phyloP scores from a whole-genome alignment of 2,797 vertebrate species.

The Rhinella marina region DNA sequence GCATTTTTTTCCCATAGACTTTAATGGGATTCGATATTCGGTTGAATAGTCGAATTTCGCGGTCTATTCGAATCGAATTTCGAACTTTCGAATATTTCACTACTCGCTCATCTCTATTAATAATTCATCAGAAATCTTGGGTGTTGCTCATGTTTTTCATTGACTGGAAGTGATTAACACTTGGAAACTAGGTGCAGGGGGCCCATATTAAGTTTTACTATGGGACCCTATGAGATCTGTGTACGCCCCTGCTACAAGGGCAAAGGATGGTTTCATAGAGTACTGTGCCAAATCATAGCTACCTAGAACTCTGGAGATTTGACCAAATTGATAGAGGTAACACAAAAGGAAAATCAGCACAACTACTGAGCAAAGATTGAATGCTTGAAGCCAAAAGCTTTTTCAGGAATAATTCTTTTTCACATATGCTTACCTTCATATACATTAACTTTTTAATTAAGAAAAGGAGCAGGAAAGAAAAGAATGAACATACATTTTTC shows the following conservation, averaged over 20 bases:
- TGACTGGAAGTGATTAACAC: no score
- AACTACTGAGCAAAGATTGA: neutral
- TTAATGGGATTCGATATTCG: no score
- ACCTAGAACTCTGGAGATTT: neutral
- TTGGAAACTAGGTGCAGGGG: no score
- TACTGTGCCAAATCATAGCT: neutral
- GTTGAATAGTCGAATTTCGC: no score
- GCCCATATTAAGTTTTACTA: no score
- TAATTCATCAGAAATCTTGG: no score
- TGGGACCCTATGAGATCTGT: no score
- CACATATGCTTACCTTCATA: neutral
- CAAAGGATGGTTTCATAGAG: neutral
- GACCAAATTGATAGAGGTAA: neutral
- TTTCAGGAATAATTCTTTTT: neutral
- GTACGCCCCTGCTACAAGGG: neutral
- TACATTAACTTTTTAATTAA: conserved; percentile 19
- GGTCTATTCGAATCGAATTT: no score
- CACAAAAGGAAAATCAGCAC: neutral
- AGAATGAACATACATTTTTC: conserved; percentile 26
- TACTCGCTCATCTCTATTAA: no score
- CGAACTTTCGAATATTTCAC: no score
- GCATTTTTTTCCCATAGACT: no score
- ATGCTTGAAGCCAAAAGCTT: neutral
- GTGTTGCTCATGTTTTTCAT: no score
- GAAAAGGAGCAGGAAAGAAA: neutral